Evolutionary conservation across 2,888 invertebrate genomes (phyloP).

Genomic region (Slavum lentiscoides): DNA sequence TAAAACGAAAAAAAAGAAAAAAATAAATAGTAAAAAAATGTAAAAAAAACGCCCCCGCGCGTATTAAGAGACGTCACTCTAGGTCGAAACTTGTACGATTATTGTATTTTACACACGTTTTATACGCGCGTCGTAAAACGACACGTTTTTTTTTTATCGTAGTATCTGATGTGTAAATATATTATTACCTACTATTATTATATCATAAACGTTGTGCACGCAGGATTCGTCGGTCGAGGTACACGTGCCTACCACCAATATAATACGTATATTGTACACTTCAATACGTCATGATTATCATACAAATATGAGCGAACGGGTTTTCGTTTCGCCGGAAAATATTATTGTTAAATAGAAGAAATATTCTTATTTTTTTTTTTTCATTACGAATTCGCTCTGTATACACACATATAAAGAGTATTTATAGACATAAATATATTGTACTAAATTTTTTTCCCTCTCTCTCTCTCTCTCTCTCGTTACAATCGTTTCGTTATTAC

Average conservation of each 20-base stretch:
- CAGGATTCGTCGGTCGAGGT: no score
- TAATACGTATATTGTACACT: background rate
- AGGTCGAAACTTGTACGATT: no score
- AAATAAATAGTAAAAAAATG: background rate
- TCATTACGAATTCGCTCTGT: background rate
- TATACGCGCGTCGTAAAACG: no score
- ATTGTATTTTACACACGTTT: no score
- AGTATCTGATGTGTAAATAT: slow-evolving; percentile 9
- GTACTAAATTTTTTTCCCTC: no score
- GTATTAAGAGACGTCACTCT: no score
- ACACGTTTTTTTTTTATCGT: background rate
- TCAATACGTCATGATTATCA: background rate
- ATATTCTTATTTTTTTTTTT: background rate
- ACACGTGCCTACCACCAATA: background rate
- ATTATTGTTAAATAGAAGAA: slow-evolving; percentile 1
- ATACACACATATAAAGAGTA: background rate
- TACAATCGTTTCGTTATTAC: no score
- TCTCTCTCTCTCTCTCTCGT: no score
- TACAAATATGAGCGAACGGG: background rate
- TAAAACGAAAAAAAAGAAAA: background rate
- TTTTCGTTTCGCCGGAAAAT: background rate
- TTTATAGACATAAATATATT: background rate
- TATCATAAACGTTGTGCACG: slow-evolving; percentile 10
- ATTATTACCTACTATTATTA: no score
- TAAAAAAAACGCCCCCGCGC: no score